Conservation (phyloP, 2,797 vertebrate species). For the Eulemur rubriventer region DNA sequence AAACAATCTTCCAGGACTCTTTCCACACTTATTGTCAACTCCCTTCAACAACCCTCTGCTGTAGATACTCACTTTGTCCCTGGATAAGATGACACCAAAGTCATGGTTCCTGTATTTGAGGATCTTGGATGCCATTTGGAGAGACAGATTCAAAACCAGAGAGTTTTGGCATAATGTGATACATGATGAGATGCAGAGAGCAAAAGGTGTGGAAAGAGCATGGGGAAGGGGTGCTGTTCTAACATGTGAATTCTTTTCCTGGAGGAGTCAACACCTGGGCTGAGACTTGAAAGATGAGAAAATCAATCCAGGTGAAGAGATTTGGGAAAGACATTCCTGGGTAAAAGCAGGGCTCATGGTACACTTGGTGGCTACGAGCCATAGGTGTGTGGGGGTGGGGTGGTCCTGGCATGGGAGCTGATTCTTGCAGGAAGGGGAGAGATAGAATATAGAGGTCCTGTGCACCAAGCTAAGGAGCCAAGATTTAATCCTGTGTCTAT, state of each 20-base stretch:
- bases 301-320: background rate
- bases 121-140: background rate
- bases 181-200: background rate
- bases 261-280: background rate
- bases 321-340: background rate
- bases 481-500: background rate
- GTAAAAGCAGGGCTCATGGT: background rate
- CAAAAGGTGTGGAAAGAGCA: background rate
- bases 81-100: background rate
- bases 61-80: background rate
- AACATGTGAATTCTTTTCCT: background rate
- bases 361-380: background rate
- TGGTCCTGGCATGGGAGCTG: background rate
- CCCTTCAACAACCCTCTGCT: background rate
- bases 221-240: background rate
- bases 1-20: background rate
- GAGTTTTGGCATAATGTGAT: background rate
- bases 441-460: background rate
- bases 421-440: background rate
- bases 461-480: background rate
- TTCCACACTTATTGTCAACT: background rate
- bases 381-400: background rate
- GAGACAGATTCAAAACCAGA: background rate
- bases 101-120: background rate
- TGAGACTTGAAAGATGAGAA: background rate